These are phyloP conservation scores for Poeciliopsis presidionis DNA, from an alignment of 2,797 vertebrate species.

Conservation along the genomic window DNA sequence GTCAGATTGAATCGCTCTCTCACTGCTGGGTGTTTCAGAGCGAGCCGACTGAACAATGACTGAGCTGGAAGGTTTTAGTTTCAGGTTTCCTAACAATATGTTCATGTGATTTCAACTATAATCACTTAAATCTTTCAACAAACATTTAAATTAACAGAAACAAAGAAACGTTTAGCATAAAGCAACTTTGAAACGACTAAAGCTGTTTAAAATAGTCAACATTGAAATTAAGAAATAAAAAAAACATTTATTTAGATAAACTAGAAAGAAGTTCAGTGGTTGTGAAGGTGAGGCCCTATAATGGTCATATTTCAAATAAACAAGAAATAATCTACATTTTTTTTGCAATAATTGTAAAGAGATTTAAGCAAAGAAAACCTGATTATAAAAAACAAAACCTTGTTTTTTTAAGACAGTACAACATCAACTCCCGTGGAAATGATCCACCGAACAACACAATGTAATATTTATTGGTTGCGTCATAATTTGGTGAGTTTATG, in stretches of 20 bases:
- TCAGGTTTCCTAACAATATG: not conserved
- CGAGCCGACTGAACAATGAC: not conserved
- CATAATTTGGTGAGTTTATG: not conserved
- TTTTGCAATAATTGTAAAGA: not conserved
- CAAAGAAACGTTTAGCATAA: not conserved
- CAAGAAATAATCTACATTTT: not conserved
- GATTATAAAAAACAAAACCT: not conserved
- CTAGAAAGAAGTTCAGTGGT: not conserved
- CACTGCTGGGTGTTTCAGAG: not conserved
- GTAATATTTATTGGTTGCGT: not conserved
- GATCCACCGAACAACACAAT: not conserved
- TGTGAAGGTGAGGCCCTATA: not conserved
- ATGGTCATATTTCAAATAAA: not conserved
- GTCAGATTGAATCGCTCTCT: too few species aligned
- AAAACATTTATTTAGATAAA: not conserved
- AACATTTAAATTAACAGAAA: not conserved
- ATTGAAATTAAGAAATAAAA: not conserved
- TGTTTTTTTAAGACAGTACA: not conserved
- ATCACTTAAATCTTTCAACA: not conserved
- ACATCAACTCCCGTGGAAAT: not conserved
- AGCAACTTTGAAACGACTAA: not conserved
- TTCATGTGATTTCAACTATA: not conserved
- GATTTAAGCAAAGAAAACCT: not conserved
- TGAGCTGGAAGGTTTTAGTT: not conserved
- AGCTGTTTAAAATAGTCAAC: not conserved